Evolutionary conservation across 2,113 vertebrate genomes (phyloP).

Genomic region (Caracal caracal): DNA sequence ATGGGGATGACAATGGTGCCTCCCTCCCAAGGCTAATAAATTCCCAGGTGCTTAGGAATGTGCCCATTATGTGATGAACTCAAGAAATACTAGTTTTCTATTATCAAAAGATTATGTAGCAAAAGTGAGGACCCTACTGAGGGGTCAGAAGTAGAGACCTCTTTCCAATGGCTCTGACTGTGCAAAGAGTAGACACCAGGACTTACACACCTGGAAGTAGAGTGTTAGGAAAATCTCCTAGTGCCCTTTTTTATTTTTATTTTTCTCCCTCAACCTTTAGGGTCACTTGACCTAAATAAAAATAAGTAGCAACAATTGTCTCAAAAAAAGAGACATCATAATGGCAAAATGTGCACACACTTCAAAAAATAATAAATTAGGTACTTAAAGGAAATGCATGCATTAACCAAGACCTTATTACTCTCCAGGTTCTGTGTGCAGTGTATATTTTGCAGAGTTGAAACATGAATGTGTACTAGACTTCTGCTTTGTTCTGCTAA

Average conservation of each 20-base stretch:
- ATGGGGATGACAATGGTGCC: neutral
- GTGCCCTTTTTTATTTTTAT: neutral
- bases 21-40: neutral
- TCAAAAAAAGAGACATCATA: neutral
- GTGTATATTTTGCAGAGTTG: neutral
- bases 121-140: neutral
- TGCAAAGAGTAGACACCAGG: neutral
- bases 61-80: neutral
- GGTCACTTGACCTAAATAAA: slow-evolving; percentile 41
- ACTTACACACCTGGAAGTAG: neutral
- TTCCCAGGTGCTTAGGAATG: neutral
- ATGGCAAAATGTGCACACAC: neutral
- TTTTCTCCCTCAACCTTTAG: slow-evolving; percentile 23
- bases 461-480: neutral
- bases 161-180: neutral
- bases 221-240: neutral
- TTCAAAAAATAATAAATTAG: neutral
- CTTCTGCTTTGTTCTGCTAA: neutral
- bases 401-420: neutral
- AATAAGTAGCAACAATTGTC: neutral
- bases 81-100: neutral
- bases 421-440: neutral
- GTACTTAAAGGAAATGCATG: neutral
- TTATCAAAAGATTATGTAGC: neutral
- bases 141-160: neutral